Evolutionary conservation across 1,140 invertebrate species (phyloP).

Genomic region (Triops cancriformis): DNA sequence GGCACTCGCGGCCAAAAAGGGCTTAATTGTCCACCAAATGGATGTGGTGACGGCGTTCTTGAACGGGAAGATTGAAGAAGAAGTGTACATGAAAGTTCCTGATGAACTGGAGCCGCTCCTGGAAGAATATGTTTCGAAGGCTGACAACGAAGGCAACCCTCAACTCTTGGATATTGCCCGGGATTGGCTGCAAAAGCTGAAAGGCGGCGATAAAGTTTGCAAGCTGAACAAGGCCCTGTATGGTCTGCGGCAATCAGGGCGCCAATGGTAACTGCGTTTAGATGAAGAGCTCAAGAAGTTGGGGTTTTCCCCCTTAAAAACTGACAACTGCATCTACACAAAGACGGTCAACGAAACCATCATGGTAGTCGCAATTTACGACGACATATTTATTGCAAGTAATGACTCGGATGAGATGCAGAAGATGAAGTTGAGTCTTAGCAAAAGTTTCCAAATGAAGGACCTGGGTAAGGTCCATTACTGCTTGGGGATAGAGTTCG

Average conservation of each 20-base stretch:
- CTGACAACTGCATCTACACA: constrained; percentile 39
- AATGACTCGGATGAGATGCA: constrained; percentile 29
- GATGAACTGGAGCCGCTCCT: constrained; percentile 21
- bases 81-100: too few species aligned
- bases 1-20: too few species aligned
- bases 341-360: constrained; percentile 29
- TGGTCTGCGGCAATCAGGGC: too few species aligned
- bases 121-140: background rate
- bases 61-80: constrained; percentile 37
- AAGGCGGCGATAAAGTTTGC: too few species aligned
- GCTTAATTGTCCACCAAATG: constrained; percentile 35
- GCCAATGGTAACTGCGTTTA: too few species aligned
- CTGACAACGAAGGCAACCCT: background rate
- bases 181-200: constrained; percentile 24
- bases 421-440: constrained; percentile 29
- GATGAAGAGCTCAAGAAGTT: constrained; percentile 40
- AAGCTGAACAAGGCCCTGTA: too few species aligned
- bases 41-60: constrained; percentile 37
- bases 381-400: constrained; percentile 40
- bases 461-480: constrained; percentile 28
- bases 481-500: constrained; percentile 36
- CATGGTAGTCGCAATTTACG: constrained; percentile 40
- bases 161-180: background rate
- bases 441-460: constrained; percentile 33
- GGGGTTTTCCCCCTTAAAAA: constrained; percentile 35